phyloP scores from a whole-genome alignment of 1,140 invertebrate genomes.

The Cyrtorhinus lividipennis region DNA sequence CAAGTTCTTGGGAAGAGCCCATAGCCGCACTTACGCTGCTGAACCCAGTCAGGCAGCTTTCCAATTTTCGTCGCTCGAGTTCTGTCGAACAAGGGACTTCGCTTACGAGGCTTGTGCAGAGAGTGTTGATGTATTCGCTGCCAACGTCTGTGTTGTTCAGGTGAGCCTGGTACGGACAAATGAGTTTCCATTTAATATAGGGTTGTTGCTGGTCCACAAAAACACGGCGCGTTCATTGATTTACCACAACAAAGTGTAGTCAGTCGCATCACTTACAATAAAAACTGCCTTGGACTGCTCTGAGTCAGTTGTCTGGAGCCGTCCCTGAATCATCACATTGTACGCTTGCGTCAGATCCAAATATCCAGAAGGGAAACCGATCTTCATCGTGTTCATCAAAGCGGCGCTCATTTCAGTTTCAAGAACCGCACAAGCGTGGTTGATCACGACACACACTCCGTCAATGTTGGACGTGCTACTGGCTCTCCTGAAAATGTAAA shows the following conservation, averaged over 20 bases:
- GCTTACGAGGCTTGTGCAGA: slow-evolving; percentile 54
- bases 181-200: no score
- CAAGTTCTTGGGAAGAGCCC: slow-evolving; percentile 65
- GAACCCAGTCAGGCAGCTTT: slow-evolving; percentile 63
- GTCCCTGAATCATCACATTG: slow-evolving; percentile 64
- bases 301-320: slow-evolving; percentile 57
- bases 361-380: slow-evolving; percentile 76
- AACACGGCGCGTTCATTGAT: no score
- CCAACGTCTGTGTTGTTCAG: slow-evolving; percentile 87
- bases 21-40: slow-evolving; percentile 55
- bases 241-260: no score
- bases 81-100: slow-evolving; percentile 48
- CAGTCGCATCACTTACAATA: slow-evolving; percentile 50
- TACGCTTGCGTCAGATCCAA: slow-evolving; percentile 66
- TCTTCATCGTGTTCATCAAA: slow-evolving; percentile 56
- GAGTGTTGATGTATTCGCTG: slow-evolving; percentile 73
- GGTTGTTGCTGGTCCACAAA: no score
- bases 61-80: slow-evolving; percentile 49
- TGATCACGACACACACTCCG: slow-evolving; percentile 91
- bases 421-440: slow-evolving; percentile 76
- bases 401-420: slow-evolving; percentile 74
- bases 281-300: slow-evolving; percentile 58
- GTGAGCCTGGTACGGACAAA: slow-evolving; percentile 50
- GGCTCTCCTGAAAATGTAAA: slow-evolving; percentile 46
- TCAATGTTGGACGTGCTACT: slow-evolving; percentile 83